Evolutionary conservation across 2,888 invertebrate genomes (phyloP), one percentile per base, ranked within the genome.

Genomic region (Sussaba pulchella): DNA sequence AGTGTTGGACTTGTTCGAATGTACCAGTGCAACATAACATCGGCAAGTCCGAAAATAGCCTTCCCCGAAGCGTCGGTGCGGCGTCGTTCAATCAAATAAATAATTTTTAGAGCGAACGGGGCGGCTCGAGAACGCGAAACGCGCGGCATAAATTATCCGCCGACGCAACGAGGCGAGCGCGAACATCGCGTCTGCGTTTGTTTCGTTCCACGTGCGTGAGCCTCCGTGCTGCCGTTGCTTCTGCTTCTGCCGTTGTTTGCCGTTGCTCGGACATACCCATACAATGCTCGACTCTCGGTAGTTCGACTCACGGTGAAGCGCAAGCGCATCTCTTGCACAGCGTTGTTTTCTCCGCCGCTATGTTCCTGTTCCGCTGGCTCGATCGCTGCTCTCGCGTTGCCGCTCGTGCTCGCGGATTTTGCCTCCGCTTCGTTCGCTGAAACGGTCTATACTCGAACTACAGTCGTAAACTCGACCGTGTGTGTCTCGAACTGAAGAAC

Each of bases 101-200:
- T 89, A 88, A 89, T 88, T 88, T 88, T 88, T 86, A 88, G 88
- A 84, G 84, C 86, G 85, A 87, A 86, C 59, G 61, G 54, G 81
- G 81, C 86, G 88, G 88, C 86, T 88, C 43, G 70, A 36, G 79
- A 67, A 87, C 78, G 83, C 80, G 74, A 77, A 83, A 83, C 85
- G 31, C 85, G 83, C 81, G 84, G 84, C 89, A 90, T 90, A 90
- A 90, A 90, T 90, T 90, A 90, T 87, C 86, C 88, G 85, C 87
- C 86, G 85, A 87, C 86, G 86, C 86, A 85, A 82, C 82, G 80
- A 85, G 83, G 71, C 72, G 74, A 81, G 77, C 70, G 31, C 39
- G 70, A 76, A 64, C 61, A 66, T 39, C 39, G 63, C 12, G 54
- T 31, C 47, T 36, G 31, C 10, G 36, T 50, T 3, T 21, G 66